Evolutionary conservation across 92 coral and sea anemone genomes (phyloP), one percentile per base, ranked within the genome.

Genomic region (Actinernus sp.): DNA sequence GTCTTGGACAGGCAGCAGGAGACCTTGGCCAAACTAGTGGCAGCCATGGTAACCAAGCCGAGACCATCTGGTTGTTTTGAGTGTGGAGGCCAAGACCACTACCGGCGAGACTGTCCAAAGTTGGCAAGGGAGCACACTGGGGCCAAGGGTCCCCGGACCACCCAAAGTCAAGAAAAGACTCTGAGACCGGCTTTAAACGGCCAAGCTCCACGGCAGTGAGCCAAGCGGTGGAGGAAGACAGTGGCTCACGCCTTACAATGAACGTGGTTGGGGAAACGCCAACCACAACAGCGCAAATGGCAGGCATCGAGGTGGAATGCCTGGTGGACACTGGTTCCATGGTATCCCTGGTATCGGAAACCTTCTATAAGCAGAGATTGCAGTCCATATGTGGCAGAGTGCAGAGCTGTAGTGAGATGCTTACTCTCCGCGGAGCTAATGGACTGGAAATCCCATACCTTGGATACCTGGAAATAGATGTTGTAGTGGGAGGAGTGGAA

Each of bases 171-270:
- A n/a, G n/a, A n/a, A n/a, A n/a, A n/a, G n/a, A n/a, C n/a, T n/a
- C n/a, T n/a, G n/a, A n/a, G n/a, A 58, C 23, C 13, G 40, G 8
- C 60, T 39, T 47, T 45, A 65, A 65, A 65, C 73, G 32, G 48
- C 58, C 47, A 19, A 33, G 12, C 73, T 65, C 71, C 60, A 49
- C 61, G 59, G 60, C 73, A 65, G 25, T 65, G 73, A 65, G 73
- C 60, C 73, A 65, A 21, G 73, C 40, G 31, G 73, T 65, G 60
- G 46, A 65, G 73, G 32, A 31, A 32, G 20, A 65, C 41, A 14
- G 54, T 61, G 26, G 41, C 63, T 68, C 84, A 2, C 9, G 19
- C n/a, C 55, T 45, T 10, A 59, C 23, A 8, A 64, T 14, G 44
- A n/a, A n/a, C n/a, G 14, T 55, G 21, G 49, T 55, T 39, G 48